Evolutionary conservation across 1,140 invertebrate species (phyloP).

Genomic region (Mycetomoellerius zeteki): DNA sequence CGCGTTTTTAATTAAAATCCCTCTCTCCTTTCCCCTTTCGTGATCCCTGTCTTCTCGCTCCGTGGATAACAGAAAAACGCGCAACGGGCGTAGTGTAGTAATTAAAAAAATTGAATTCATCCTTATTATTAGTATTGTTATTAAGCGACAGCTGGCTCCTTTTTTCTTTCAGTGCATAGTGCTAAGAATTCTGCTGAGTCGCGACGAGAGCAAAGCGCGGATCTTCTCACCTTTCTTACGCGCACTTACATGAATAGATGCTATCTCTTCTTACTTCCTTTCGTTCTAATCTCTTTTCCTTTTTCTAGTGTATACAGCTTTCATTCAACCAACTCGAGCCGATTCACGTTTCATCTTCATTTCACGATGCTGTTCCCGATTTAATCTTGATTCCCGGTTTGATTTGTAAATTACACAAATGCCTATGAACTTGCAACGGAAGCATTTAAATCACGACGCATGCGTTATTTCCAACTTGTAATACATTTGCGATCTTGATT

Average conservation of each 20-base stretch:
- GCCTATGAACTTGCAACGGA: not conserved
- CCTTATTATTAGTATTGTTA: constrained; percentile 72
- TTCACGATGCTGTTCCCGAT: not conserved
- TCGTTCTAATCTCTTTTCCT: constrained; percentile 11
- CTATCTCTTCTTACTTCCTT: constrained; percentile 14
- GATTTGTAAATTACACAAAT: constrained; percentile 7
- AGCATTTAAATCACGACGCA: not conserved
- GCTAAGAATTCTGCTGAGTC: constrained; percentile 55
- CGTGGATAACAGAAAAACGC: constrained; percentile 53
- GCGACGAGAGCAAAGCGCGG: not conserved
- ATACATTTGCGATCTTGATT: not conserved
- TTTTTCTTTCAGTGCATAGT: constrained; percentile 13
- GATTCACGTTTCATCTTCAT: not conserved
- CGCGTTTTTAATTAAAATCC: constrained; percentile 73
- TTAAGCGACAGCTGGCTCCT: constrained; percentile 19
- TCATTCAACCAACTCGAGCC: constrained; percentile 14
- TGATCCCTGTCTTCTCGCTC: not conserved
- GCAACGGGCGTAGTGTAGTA: constrained; percentile 51
- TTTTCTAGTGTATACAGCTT: constrained; percentile 42
- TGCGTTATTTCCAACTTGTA: not conserved
- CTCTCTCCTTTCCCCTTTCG: not conserved
- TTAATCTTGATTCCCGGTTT: not conserved
- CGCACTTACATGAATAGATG: constrained; percentile 62
- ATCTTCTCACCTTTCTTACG: constrained; percentile 58
- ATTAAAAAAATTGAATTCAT: constrained; percentile 69